Evolutionary conservation across 2,113 vertebrate species (phyloP).

Genomic region (Zapus hudsonius): DNA sequence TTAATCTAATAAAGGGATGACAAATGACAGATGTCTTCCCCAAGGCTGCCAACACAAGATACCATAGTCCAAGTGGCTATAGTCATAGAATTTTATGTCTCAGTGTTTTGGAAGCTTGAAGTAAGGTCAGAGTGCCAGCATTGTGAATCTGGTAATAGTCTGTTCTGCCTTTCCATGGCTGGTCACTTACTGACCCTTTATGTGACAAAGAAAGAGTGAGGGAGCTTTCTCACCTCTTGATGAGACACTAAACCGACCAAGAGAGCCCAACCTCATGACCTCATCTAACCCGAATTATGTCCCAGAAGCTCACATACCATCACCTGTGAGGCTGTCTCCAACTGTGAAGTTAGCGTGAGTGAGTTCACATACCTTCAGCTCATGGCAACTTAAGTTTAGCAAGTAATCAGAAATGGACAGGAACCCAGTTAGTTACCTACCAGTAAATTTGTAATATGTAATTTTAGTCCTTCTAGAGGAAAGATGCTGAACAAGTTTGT

Average conservation of each 20-base stretch:
- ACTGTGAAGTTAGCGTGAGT: too few species aligned
- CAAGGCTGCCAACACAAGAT: neutral
- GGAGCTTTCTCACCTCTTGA: rapidly evolving
- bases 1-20: neutral
- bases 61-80: too few species aligned
- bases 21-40: neutral
- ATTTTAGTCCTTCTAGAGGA: neutral
- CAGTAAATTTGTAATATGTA: neutral
- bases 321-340: neutral
- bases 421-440: neutral
- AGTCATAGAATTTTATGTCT: neutral
- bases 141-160: neutral
- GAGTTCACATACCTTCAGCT: neutral
- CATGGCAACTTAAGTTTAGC: neutral
- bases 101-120: neutral
- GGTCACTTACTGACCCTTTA: too few species aligned
- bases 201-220: neutral
- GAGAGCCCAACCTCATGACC: too few species aligned
- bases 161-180: neutral
- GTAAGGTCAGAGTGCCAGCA: neutral
- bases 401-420: neutral
- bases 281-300: neutral
- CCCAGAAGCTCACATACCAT: too few species aligned
- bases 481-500: neutral
- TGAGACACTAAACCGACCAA: neutral